Evolutionary conservation across 2,888 invertebrate genomes (phyloP).

Genomic region (Junonia oenone): DNA sequence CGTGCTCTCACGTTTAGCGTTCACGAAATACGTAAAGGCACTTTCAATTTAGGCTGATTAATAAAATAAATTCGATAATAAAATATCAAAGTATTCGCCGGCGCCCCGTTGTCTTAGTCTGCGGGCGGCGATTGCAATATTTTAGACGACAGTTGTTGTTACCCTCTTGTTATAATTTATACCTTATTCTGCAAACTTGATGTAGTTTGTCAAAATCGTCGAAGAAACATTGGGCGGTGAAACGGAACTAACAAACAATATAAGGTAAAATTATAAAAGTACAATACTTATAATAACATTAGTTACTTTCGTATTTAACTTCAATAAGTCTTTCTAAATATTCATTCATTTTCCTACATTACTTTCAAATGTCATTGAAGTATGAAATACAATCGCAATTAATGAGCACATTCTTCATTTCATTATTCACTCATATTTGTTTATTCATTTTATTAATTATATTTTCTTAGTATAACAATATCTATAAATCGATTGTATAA

Average conservation of each 20-base stretch:
- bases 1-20: constrained; percentile 40
- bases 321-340: constrained; percentile 80
- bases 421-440: constrained; percentile 74
- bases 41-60: constrained; percentile 53
- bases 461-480: constrained; percentile 80
- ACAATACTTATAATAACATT: constrained; percentile 72
- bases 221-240: constrained; percentile 22
- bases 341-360: constrained; percentile 76
- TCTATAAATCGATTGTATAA: constrained; percentile 80
- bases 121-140: not conserved
- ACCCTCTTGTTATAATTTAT: not conserved
- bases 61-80: constrained; percentile 19
- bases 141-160: no score
- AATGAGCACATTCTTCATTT: constrained; percentile 71
- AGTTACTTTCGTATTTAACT: constrained; percentile 76
- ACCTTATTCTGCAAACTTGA: constrained; percentile 5
- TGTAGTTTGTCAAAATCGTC: constrained; percentile 24
- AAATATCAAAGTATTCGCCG: constrained; percentile 18
- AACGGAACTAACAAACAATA: constrained; percentile 41
- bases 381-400: constrained; percentile 77
- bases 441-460: constrained; percentile 79
- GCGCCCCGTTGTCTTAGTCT: not conserved
- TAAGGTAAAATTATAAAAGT: constrained; percentile 57
- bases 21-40: constrained; percentile 62
- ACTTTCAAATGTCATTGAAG: constrained; percentile 76